Conservation (phyloP, 92 coral and sea anemone genomes). For the Micromussa lordhowensis region DNA sequence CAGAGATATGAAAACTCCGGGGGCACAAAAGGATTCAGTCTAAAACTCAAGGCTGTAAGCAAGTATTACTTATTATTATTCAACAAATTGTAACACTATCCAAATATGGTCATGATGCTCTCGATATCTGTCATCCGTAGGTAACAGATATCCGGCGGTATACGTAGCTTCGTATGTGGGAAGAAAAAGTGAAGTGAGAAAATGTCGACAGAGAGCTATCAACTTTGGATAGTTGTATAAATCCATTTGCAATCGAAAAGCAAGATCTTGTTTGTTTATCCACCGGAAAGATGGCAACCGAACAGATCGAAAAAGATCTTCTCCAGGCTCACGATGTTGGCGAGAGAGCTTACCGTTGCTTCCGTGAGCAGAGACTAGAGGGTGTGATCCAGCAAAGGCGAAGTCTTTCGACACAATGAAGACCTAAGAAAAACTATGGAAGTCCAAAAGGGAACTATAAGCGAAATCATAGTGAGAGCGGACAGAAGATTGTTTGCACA, state of each 20-base stretch:
- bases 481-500: slow-evolving; percentile 30
- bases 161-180: too few species aligned
- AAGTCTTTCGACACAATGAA: slow-evolving; percentile 37
- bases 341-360: slow-evolving; percentile 11
- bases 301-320: slow-evolving; percentile 4
- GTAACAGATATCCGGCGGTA: too few species aligned
- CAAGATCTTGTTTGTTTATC: slow-evolving; percentile 39
- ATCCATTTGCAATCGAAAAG: slow-evolving; percentile 32
- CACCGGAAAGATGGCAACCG: slow-evolving; percentile 32
- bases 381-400: slow-evolving; percentile 11
- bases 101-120: too few species aligned
- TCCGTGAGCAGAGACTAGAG: slow-evolving; percentile 39
- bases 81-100: too few species aligned
- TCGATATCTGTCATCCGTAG: too few species aligned
- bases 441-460: slow-evolving; percentile 22
- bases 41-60: too few species aligned
- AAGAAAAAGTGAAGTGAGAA: too few species aligned
- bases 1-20: too few species aligned
- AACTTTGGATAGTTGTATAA: too few species aligned
- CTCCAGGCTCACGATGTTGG: slow-evolving; percentile 17
- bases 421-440: slow-evolving; percentile 20
- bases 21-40: too few species aligned
- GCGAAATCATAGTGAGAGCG: slow-evolving; percentile 36
- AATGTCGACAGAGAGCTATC: too few species aligned
- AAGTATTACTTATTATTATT: too few species aligned